Base-by-base conservation (phyloP, 2,888 invertebrate species). In the Drosophila yooni region DNA sequence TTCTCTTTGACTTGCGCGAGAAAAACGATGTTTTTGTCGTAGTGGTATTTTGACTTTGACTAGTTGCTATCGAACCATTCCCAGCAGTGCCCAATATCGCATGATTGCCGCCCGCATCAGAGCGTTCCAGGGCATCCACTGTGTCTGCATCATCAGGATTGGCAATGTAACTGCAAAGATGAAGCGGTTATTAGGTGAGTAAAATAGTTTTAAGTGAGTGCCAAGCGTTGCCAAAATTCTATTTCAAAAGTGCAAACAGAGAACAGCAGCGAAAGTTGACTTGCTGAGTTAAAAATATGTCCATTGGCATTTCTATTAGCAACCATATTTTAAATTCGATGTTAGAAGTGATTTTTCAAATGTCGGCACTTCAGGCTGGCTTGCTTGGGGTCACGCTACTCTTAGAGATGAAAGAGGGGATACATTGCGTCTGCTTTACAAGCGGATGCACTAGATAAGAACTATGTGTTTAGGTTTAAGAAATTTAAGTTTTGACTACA, bases 1-100 rank as follows among this genome's bases (percentile, higher is more conserved):
- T 93, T 91, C 93, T 91, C 68, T 93, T 93, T 27, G 93, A 92
- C 82, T 93, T 93, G 8, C 93, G 88, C 11, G 92, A 93, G 70
- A 93, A 93, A 66, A 93, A 93, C 54, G 92, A 91, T 60, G 91
- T 88, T 82, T 93, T 93, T 79, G 92, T 88, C 65, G 76, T 76
- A 54, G 85, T 76, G 53, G 75, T 79, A 52, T 71, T 76, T 76
- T 79, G 78, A 53, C 57, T 75, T 81, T 85, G 85, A 86, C 85
- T 86, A 86, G 83, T 85, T 78, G 74, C 52, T 66, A 82, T 48
- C 57, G 72, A 74, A 38, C 80, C 86, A 40, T 84, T 82, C 15
- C 83, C 83, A 25, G 83, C 64, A 46, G 52, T 54, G 46, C 63
- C 43, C 18, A 68, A 31, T 10, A 43, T 34, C 71, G 59, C 64